Evolutionary conservation across 2,888 invertebrate species (phyloP).

Genomic region (Drosophila nigricruria): DNA sequence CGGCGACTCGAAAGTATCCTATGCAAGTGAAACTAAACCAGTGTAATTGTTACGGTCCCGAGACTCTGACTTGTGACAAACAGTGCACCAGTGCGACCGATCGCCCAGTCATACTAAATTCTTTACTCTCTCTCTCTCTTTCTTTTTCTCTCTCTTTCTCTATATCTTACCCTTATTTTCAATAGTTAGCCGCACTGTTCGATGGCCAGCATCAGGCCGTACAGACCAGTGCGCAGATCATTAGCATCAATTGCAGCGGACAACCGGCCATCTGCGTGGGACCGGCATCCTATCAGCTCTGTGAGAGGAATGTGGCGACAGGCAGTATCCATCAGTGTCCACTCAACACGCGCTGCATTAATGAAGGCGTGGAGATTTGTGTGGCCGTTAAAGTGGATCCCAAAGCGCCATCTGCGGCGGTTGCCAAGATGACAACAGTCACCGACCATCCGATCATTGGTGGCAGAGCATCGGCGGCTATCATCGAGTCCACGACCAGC

Average conservation of each 20-base stretch:
- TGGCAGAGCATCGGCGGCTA: conserved; percentile 33
- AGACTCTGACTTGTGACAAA: conserved; percentile 48
- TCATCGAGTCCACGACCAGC: conserved; percentile 34
- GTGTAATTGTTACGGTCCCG: conserved; percentile 56
- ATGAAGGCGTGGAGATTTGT: conserved; percentile 80
- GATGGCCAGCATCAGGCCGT: conserved; percentile 55
- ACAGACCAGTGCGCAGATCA: conserved; percentile 47
- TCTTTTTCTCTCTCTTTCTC: background rate
- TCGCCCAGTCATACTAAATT: conserved; percentile 31
- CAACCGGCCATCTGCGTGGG: conserved; percentile 81
- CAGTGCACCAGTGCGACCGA: conserved; percentile 41
- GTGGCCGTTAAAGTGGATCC: conserved; percentile 63
- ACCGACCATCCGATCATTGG: conserved; percentile 44
- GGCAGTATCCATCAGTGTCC: conserved; percentile 69
- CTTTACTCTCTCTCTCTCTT: background rate
- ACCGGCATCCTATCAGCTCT: conserved; percentile 76
- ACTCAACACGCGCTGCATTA: conserved; percentile 76
- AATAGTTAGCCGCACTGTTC: conserved; percentile 76
- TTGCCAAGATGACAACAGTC: conserved; percentile 65
- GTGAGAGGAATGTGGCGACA: conserved; percentile 62
- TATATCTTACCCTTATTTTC: conserved; percentile 6
- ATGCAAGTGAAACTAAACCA: conserved; percentile 77
- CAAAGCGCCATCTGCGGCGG: conserved; percentile 40
- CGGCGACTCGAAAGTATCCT: conserved; percentile 62
- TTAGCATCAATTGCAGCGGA: conserved; percentile 77